phyloP scores from a whole-genome alignment of 2,888 invertebrate species.

The Hyppa rectilinea region DNA sequence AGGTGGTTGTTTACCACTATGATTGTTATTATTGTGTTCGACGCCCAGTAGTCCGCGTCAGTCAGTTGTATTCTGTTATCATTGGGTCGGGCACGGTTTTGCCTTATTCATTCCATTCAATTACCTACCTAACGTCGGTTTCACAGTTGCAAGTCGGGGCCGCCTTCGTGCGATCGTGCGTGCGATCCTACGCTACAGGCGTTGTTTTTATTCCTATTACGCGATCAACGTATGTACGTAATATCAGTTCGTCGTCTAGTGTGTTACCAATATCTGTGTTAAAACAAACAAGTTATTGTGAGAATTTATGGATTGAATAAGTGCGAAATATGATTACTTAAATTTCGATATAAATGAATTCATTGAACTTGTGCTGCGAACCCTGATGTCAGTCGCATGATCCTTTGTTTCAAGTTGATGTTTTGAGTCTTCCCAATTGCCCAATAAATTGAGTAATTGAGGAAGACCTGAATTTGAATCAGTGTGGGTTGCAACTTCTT shows the following conservation, averaged over 20 bases:
- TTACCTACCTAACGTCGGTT: constrained; percentile 65
- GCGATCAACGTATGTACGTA: constrained; percentile 28
- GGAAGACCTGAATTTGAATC: constrained; percentile 36
- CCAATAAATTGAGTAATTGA: constrained; percentile 45
- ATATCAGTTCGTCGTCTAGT: constrained; percentile 23
- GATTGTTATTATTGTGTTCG: constrained; percentile 26
- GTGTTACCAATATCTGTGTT: constrained; percentile 32
- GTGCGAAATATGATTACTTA: constrained; percentile 24
- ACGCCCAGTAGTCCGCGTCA: constrained; percentile 7
- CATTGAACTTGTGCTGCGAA: constrained; percentile 20
- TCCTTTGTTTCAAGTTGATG: constrained; percentile 41
- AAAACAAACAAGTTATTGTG: constrained; percentile 29
- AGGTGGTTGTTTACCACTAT: neutral
- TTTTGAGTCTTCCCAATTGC: constrained; percentile 28
- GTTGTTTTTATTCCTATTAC: constrained; percentile 49
- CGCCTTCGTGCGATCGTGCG: constrained; percentile 80
- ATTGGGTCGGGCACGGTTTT: constrained; percentile 36
- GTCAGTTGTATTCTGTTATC: constrained; percentile 40
- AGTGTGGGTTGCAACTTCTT: constrained; percentile 22
- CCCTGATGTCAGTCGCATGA: constrained; percentile 22
- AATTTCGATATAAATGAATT: constrained; percentile 8
- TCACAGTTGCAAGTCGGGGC: constrained; percentile 74
- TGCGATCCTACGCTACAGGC: constrained; percentile 60
- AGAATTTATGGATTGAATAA: constrained; percentile 14
- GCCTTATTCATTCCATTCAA: constrained; percentile 54